Evolutionary conservation across 2,797 vertebrate genomes (phyloP).

Genomic region (Gobionotothen gibberifrons): DNA sequence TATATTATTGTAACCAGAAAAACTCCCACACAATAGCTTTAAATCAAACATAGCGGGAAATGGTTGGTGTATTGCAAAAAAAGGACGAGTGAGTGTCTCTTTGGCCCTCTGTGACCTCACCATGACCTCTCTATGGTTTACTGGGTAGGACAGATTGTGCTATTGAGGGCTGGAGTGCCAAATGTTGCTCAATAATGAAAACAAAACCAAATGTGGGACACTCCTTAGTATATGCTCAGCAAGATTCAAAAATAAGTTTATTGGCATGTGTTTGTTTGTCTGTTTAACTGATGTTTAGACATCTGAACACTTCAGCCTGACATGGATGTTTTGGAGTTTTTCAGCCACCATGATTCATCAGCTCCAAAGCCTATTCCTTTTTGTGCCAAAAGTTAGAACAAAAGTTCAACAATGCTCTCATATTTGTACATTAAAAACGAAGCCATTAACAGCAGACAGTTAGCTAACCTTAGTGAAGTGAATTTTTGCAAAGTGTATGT

Average conservation of each 20-base stretch:
- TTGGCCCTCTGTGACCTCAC: constrained; percentile 56
- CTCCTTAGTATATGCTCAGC: constrained; percentile 27
- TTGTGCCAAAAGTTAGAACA: background rate
- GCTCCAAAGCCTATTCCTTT: background rate
- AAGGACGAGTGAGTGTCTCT: constrained; percentile 62
- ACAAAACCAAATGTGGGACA: constrained; percentile 21
- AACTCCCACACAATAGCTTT: constrained; percentile 76
- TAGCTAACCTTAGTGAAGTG: too few relatives aligned
- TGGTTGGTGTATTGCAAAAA: constrained; percentile 47
- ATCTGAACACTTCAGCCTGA: constrained; percentile 18
- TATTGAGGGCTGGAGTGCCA: constrained; percentile 49
- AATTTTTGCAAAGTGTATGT: too few relatives aligned
- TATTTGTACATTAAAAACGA: background rate
- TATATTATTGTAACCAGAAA: constrained; percentile 72
- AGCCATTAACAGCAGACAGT: background rate
- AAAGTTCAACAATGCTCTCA: background rate
- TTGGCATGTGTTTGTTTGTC: constrained; percentile 59
- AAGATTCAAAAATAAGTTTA: constrained; percentile 20
- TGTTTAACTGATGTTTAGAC: constrained; percentile 36
- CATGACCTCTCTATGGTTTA: constrained; percentile 56
- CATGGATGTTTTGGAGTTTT: constrained; percentile 34
- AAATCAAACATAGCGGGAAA: constrained; percentile 65
- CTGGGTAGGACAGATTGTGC: constrained; percentile 59
- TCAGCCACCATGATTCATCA: constrained; percentile 37
- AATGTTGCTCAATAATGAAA: constrained; percentile 57